These are phyloP conservation scores for Xiphydria camelus DNA, from an alignment of 2,888 invertebrate genomes.

Conservation along the genomic window DNA sequence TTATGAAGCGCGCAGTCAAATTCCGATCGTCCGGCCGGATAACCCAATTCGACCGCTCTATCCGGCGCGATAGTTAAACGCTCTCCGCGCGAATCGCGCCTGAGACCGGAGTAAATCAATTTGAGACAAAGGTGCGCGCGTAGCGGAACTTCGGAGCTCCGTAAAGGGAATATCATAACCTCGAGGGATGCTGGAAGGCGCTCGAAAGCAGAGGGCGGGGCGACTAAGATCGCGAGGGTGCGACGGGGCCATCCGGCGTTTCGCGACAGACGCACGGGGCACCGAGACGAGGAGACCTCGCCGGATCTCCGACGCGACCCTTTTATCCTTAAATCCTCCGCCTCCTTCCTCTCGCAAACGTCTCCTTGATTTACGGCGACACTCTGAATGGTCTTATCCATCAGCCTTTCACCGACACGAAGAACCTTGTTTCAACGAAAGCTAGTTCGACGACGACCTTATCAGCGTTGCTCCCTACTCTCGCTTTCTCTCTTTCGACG, in stretches of 20 bases:
- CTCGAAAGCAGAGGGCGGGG: neutral
- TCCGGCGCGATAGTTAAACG: too few relatives aligned
- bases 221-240: neutral
- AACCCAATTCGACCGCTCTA: too few relatives aligned
- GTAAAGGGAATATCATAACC: conserved; percentile 13
- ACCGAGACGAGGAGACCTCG: conserved; percentile 4
- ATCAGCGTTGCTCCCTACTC: conserved; percentile 42
- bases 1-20: too few relatives aligned
- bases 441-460: conserved; percentile 33
- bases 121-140: conserved; percentile 11
- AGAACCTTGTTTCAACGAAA: conserved; percentile 27
- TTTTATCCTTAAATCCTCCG: conserved; percentile 24
- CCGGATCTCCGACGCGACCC: conserved; percentile 16
- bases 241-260: conserved; percentile 13
- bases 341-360: conserved; percentile 19
- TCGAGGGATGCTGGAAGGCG: conserved; percentile 5
- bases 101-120: conserved; percentile 18
- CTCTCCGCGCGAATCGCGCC: too few relatives aligned
- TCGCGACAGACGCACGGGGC: conserved; percentile 5
- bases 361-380: conserved; percentile 34
- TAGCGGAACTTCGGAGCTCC: neutral
- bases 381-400: conserved; percentile 41
- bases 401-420: conserved; percentile 31
- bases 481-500: too few relatives aligned
- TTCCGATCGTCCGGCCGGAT: too few relatives aligned